A percentile compares a stretch with the other conserved stretches of the same genome.
These are phyloP conservation scores for Hapalemur alaotrensis DNA, from an alignment of 2,797 vertebrate species.

Conservation along the genomic window DNA sequence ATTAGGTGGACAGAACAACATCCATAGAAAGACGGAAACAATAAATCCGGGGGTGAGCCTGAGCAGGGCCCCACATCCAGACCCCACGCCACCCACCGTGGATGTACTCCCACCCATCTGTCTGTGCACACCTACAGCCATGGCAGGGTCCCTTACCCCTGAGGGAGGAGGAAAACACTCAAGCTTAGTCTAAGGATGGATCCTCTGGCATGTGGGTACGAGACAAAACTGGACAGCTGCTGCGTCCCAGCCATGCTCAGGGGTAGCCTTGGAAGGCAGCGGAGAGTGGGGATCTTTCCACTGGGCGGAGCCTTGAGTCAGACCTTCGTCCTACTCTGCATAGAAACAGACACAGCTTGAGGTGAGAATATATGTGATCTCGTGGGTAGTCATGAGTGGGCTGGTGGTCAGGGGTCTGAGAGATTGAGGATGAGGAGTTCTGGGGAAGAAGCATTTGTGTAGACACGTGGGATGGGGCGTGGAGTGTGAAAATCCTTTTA, in stretches of 20 bases:
- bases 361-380: background rate
- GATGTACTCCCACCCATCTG: no score
- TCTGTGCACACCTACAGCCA: no score
- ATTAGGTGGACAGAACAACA: background rate
- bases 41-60: background rate
- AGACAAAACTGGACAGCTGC: background rate
- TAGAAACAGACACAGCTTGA: background rate
- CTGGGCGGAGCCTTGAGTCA: background rate
- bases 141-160: no score
- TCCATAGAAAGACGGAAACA: background rate
- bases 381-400: background rate
- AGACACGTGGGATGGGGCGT: background rate
- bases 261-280: background rate
- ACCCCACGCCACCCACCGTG: no score
- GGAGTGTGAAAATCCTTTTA: background rate
- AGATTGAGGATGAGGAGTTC: background rate
- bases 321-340: no score
- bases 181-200: background rate
- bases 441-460: background rate
- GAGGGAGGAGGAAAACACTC: background rate
- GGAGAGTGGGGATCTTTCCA: background rate
- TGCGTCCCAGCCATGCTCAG: fast-evolving
- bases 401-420: background rate
- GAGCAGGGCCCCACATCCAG: background rate
- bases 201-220: background rate